Percentiles rank a stretch among this genome's conserved stretches.
These are phyloP conservation scores for Thecocarcelia acutangulata DNA, from an alignment of 2,888 invertebrate species.

Conservation along the genomic window DNA sequence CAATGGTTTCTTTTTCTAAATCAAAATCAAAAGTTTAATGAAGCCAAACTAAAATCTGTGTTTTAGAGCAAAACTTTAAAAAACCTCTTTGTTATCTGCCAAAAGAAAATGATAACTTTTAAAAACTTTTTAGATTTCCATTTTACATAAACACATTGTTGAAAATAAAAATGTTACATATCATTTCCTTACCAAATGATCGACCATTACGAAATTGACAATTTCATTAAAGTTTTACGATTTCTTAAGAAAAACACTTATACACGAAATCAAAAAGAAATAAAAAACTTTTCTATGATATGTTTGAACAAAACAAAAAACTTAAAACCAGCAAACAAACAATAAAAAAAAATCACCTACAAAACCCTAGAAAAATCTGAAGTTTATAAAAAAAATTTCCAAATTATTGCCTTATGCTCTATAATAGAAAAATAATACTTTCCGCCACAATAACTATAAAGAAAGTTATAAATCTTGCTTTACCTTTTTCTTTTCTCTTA, in stretches of 20 bases:
- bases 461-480: slow-evolving; percentile 59
- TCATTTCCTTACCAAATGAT: slow-evolving; percentile 65
- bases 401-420: slow-evolving; percentile 47
- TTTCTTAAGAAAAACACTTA: slow-evolving; percentile 17
- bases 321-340: slow-evolving; percentile 19
- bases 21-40: too few species aligned
- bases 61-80: slow-evolving; percentile 21
- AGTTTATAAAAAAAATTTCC: slow-evolving; percentile 16
- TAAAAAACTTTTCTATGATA: slow-evolving; percentile 45
- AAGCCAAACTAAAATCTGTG: too few species aligned
- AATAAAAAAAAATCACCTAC: slow-evolving; percentile 23
- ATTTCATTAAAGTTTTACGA: slow-evolving; percentile 66
- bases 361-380: slow-evolving; percentile 34
- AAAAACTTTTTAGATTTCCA: slow-evolving; percentile 47
- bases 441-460: slow-evolving; percentile 50
- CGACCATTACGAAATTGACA: slow-evolving; percentile 67
- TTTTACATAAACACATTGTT: slow-evolving; percentile 53
- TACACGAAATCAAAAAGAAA: slow-evolving; percentile 49
- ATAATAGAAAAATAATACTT: slow-evolving; percentile 63
- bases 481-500: slow-evolving; percentile 13
- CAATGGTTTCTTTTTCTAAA: too few species aligned
- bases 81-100: slow-evolving; percentile 8
- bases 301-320: slow-evolving; percentile 24
- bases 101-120: slow-evolving; percentile 19
- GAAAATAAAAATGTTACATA: slow-evolving; percentile 54